Evolutionary conservation across 2,888 invertebrate genomes (phyloP).

Genomic region (Pterostichus madidus): DNA sequence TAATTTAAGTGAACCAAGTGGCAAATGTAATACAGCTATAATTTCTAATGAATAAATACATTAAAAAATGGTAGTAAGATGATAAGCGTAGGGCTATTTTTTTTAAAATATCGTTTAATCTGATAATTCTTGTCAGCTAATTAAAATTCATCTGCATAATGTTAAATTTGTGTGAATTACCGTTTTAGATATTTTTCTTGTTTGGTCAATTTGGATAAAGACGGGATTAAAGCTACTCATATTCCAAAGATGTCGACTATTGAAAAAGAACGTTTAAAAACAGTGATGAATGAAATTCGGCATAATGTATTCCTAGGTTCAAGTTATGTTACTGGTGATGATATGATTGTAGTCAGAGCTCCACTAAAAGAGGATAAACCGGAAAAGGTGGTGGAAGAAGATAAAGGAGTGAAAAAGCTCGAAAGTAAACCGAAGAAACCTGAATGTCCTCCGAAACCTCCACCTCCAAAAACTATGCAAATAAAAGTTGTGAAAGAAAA

Average conservation of each 20-base stretch:
- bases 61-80: too few relatives aligned
- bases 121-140: too few relatives aligned
- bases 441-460: not conserved
- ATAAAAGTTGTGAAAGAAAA: too few relatives aligned
- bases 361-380: not conserved
- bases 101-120: too few relatives aligned
- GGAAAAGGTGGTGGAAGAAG: not conserved
- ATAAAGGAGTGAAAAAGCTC: not conserved
- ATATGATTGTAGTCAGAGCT: constrained; percentile 37
- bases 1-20: too few relatives aligned
- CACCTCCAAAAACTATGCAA: not conserved
- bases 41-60: too few relatives aligned
- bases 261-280: constrained; percentile 73
- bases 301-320: constrained; percentile 73
- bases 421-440: not conserved
- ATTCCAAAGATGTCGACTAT: constrained; percentile 74
- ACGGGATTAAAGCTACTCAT: constrained; percentile 73
- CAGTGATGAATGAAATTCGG: constrained; percentile 71
- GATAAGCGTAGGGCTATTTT: too few relatives aligned
- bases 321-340: constrained; percentile 72
- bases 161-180: not conserved
- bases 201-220: constrained; percentile 69
- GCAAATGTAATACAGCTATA: too few relatives aligned
- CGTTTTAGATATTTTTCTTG: constrained; percentile 60
- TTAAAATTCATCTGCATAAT: too few relatives aligned